Evolutionary conservation across 2,888 invertebrate genomes (phyloP).

Genomic region (Cephus runcator): DNA sequence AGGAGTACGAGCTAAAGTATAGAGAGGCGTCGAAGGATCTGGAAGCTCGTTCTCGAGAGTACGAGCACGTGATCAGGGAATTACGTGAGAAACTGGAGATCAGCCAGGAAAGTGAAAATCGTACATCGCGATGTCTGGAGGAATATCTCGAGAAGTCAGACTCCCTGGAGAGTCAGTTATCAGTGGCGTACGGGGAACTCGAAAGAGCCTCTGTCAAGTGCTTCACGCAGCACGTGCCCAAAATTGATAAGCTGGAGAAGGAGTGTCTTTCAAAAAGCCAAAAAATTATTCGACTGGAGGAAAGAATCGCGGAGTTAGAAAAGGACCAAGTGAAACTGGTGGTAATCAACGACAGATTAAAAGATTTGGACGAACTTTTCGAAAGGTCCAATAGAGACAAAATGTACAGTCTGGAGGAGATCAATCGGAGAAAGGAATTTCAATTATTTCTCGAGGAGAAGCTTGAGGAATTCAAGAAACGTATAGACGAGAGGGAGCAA

Average conservation of each 20-base stretch:
- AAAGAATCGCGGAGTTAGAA: conserved; percentile 27
- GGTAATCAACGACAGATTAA: conserved; percentile 38
- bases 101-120: conserved; percentile 32
- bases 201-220: conserved; percentile 33
- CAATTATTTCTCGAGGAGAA: conserved; percentile 40
- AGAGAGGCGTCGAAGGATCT: conserved; percentile 23
- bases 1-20: conserved; percentile 28
- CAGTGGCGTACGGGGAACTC: conserved; percentile 30
- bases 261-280: conserved; percentile 34
- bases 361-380: conserved; percentile 36
- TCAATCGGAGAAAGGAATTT: conserved; percentile 32
- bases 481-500: conserved; percentile 39
- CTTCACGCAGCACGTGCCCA: conserved; percentile 36
- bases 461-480: conserved; percentile 33
- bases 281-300: conserved; percentile 28
- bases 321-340: conserved; percentile 29
- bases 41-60: conserved; percentile 25
- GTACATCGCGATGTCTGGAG: conserved; percentile 30
- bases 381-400: conserved; percentile 34
- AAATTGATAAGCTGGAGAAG: conserved; percentile 39
- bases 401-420: conserved; percentile 29
- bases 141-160: conserved; percentile 35
- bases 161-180: conserved; percentile 38
- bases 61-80: conserved; percentile 30
- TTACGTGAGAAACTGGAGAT: conserved; percentile 31